phyloP scores from a whole-genome alignment of 2,888 invertebrate genomes.

The Portevinia maculata region DNA sequence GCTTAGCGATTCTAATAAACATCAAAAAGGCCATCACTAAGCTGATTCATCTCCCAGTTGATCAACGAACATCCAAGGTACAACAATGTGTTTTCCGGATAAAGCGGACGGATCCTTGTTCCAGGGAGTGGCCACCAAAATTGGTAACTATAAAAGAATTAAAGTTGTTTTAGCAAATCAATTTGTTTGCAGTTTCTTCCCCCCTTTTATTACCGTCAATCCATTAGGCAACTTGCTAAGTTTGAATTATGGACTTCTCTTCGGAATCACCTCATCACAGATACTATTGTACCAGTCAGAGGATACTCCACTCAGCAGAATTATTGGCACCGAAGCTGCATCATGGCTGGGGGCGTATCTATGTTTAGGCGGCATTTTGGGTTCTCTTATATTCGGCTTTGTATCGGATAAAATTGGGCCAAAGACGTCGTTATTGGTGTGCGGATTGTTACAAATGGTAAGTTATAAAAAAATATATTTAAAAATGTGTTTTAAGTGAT shows the following conservation, averaged over 20 bases:
- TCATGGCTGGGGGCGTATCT: constrained; percentile 78
- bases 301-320: constrained; percentile 77
- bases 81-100: constrained; percentile 52
- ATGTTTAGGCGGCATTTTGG: constrained; percentile 78
- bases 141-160: constrained; percentile 50
- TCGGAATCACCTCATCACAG: constrained; percentile 80
- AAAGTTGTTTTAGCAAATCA: constrained; percentile 16
- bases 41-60: constrained; percentile 43
- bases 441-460: constrained; percentile 80
- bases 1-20: constrained; percentile 39
- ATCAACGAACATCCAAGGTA: constrained; percentile 15
- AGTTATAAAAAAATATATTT: too few relatives aligned
- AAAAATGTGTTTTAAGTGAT: too few relatives aligned
- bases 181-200: constrained; percentile 48
- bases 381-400: constrained; percentile 78
- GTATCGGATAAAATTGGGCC: constrained; percentile 78
- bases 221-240: constrained; percentile 78
- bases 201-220: background rate
- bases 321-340: constrained; percentile 76
- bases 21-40: constrained; percentile 43
- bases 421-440: constrained; percentile 77
- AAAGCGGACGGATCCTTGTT: constrained; percentile 47
- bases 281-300: constrained; percentile 77
- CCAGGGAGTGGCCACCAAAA: constrained; percentile 56
- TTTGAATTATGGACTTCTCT: constrained; percentile 80